A percentile compares a stretch with the other conserved stretches of the same genome.
Conservation (phyloP, 2,797 vertebrate species). For the Alauda arvensis region DNA sequence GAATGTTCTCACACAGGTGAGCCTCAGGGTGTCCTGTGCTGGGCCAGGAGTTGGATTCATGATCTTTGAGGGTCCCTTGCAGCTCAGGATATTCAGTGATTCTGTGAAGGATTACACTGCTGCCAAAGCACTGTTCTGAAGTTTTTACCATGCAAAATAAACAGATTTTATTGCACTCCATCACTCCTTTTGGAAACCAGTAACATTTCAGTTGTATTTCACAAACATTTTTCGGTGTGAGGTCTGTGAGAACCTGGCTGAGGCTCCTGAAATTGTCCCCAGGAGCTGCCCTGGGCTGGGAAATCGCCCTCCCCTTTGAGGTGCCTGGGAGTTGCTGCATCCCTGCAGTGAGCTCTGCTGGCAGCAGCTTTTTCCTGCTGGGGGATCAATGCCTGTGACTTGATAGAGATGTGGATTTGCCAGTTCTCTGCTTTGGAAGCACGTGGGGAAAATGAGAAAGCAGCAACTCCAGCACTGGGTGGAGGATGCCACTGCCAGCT, state of each 20-base stretch:
- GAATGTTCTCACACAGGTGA: neutral
- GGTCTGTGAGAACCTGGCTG: neutral
- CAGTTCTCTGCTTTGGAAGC: neutral
- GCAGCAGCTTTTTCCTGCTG: neutral
- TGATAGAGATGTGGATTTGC: neutral
- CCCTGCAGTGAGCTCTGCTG: neutral
- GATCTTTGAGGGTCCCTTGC: neutral
- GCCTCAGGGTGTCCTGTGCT: neutral
- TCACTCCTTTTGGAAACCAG: neutral
- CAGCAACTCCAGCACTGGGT: accelerated
- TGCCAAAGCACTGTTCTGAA: neutral
- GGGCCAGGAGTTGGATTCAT: accelerated
- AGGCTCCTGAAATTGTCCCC: neutral
- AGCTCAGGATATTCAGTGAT: neutral
- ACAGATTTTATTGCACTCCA: neutral
- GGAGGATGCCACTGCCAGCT: neutral
- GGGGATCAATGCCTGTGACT: neutral
- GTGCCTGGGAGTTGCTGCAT: neutral
- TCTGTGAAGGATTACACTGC: neutral
- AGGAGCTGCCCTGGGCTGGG: neutral
- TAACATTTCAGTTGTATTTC: accelerated
- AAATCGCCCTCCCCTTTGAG: neutral
- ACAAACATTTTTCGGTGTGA: neutral
- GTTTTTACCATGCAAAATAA: neutral
- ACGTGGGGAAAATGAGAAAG: neutral